phyloP scores from a whole-genome alignment of 2,888 invertebrate species.

The Hemithea aestivaria region DNA sequence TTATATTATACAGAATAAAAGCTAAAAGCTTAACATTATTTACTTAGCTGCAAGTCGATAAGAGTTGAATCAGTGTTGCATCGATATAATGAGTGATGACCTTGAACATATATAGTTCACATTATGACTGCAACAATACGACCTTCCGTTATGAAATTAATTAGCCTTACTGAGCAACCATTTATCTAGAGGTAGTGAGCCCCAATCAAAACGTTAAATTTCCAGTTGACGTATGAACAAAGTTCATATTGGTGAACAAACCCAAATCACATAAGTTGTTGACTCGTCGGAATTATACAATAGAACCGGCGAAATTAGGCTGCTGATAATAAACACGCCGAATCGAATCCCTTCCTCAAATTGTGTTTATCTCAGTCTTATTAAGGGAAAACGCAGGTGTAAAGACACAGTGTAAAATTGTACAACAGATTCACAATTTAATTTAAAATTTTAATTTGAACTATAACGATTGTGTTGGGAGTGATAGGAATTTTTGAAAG shows the following conservation, averaged over 20 bases:
- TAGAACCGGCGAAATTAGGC: conserved; percentile 49
- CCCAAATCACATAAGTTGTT: conserved; percentile 51
- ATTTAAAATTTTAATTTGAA: no score
- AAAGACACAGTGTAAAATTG: background rate
- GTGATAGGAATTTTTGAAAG: no score
- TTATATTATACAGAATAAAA: no score
- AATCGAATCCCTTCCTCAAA: conserved; percentile 49
- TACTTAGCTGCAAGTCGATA: no score
- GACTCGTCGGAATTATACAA: conserved; percentile 51
- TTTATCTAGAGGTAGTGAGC: background rate
- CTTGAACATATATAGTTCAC: no score
- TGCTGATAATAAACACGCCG: conserved; percentile 53
- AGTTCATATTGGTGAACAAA: conserved; percentile 52
- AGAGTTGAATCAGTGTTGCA: no score
- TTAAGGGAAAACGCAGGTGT: conserved; percentile 28
- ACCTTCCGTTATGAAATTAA: no score
- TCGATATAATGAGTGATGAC: no score
- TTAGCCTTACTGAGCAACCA: background rate
- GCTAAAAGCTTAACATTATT: no score
- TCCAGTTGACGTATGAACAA: conserved; percentile 37
- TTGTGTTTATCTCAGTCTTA: conserved; percentile 56
- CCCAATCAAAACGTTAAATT: conserved; percentile 11
- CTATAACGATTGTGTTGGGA: no score
- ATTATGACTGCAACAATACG: no score
- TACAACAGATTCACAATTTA: no score